Percentiles rank a stretch among this genome's conserved stretches.
Conservation (phyloP, 2,888 invertebrate genomes). For the Melanostoma scalare region DNA sequence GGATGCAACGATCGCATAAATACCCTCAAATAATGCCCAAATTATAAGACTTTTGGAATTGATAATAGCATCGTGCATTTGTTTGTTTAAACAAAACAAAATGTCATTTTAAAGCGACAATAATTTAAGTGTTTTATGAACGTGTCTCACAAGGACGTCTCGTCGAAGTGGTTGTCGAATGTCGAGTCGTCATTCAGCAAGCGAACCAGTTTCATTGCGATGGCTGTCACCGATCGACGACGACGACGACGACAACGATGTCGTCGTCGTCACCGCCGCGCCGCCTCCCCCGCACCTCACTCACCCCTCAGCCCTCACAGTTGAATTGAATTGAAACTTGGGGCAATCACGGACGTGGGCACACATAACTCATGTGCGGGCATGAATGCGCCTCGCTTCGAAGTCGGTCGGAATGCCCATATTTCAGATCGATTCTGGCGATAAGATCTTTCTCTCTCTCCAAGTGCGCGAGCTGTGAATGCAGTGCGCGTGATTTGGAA, state of each 20-base stretch:
- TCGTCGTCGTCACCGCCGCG: constrained; percentile 36
- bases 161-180: constrained; percentile 41
- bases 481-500: constrained; percentile 71
- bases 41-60: constrained; percentile 35
- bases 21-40: constrained; percentile 42
- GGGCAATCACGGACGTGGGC: constrained; percentile 67
- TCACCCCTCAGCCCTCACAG: background rate
- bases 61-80: constrained; percentile 52
- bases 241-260: constrained; percentile 15
- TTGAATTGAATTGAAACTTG: constrained; percentile 28
- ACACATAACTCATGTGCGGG: constrained; percentile 72
- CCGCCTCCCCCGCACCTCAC: background rate
- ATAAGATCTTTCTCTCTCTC: constrained; percentile 68
- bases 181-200: constrained; percentile 50
- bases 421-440: constrained; percentile 71
- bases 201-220: constrained; percentile 65
- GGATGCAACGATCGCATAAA: constrained; percentile 67
- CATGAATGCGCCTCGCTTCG: constrained; percentile 58
- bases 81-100: constrained; percentile 59
- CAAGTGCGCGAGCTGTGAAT: constrained; percentile 61
- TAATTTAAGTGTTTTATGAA: constrained; percentile 71
- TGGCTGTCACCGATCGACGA: constrained; percentile 51
- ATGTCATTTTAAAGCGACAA: constrained; percentile 46
- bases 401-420: constrained; percentile 64
- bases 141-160: constrained; percentile 70